These are phyloP conservation scores for Bimastos eiseni DNA, from an alignment of 2,888 invertebrate genomes.

Conservation along the genomic window DNA sequence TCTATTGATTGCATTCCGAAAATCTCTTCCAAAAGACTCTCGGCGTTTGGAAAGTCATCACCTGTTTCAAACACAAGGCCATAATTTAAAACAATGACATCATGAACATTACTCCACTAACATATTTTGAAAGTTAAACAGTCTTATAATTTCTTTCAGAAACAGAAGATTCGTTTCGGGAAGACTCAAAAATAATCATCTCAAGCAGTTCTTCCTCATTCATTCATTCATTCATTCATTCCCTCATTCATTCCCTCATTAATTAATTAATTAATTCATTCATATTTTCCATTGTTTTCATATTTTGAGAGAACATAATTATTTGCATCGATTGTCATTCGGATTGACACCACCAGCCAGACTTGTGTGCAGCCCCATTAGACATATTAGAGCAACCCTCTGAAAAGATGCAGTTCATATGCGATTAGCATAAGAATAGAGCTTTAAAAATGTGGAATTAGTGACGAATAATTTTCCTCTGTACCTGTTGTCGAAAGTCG, in stretches of 20 bases:
- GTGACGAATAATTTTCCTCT: neutral
- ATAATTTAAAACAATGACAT: neutral
- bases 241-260: too few species aligned
- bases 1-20: neutral
- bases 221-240: too few species aligned
- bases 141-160: neutral
- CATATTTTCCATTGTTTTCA: too few species aligned
- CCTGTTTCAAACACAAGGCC: neutral
- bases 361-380: too few species aligned
- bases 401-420: too few species aligned
- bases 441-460: too few species aligned
- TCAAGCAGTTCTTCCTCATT: neutral
- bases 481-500: slow-evolving; percentile 52
- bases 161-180: neutral
- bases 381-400: too few species aligned
- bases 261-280: too few species aligned
- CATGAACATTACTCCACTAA: neutral
- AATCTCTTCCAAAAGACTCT: neutral
- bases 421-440: too few species aligned
- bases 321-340: too few species aligned
- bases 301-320: too few species aligned
- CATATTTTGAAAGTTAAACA: neutral
- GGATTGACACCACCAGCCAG: too few species aligned
- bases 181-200: neutral
- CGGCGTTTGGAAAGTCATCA: slow-evolving; percentile 16